Evolutionary conservation across 2,797 vertebrate genomes (phyloP).

Genomic region (Danio kyathit): DNA sequence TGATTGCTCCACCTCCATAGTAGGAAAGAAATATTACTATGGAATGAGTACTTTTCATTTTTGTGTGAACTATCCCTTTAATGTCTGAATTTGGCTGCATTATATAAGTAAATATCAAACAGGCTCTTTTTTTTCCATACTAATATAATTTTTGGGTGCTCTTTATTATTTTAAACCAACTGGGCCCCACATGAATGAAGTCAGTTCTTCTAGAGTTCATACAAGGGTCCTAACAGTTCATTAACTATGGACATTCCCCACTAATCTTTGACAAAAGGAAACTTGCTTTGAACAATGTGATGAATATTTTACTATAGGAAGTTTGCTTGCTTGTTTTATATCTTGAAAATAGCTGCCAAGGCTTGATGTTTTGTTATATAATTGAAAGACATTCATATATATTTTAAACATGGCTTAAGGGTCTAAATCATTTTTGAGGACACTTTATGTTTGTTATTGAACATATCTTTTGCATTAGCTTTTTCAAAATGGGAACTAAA

Average conservation of each 20-base stretch:
- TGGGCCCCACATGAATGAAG: not conserved
- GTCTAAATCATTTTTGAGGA: not conserved
- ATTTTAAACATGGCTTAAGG: not conserved
- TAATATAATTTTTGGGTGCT: too few species aligned
- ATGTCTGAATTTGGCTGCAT: slow-evolving; percentile 13
- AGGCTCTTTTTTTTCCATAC: not conserved
- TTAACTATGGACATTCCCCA: not conserved
- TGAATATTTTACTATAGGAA: not conserved
- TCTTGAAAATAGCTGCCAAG: not conserved
- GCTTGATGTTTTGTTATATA: not conserved
- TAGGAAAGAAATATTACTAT: too few species aligned
- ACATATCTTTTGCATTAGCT: not conserved
- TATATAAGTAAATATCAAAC: slow-evolving; percentile 19
- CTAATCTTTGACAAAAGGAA: not conserved
- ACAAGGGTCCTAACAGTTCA: not conserved
- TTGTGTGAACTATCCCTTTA: too few species aligned
- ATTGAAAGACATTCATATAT: not conserved
- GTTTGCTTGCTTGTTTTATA: not conserved
- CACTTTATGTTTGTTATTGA: not conserved
- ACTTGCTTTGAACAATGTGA: not conserved
- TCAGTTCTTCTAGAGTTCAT: not conserved
- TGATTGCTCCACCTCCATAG: too few species aligned
- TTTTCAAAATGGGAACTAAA: not conserved
- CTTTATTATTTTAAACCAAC: not conserved
- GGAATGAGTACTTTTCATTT: too few species aligned